phyloP scores from a whole-genome alignment of 1,140 invertebrate genomes.

The Drosophila parabipectinata region DNA sequence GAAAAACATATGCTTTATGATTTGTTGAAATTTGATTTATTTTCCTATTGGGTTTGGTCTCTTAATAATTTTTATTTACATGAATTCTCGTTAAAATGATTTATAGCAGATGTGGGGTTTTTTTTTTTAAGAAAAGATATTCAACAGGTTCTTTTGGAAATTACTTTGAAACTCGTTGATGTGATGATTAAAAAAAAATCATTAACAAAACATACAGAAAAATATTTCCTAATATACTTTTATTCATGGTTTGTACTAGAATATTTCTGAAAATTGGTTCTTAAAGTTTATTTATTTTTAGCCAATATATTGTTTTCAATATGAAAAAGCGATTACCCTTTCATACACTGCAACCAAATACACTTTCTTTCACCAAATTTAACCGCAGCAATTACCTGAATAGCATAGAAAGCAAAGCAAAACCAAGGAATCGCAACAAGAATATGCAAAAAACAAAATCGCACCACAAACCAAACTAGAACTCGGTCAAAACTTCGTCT shows the following conservation, averaged over 20 bases:
- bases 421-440: constrained; percentile 13
- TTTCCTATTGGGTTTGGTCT: background rate
- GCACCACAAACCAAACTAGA: constrained; percentile 33
- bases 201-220: no score
- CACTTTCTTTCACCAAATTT: constrained; percentile 16
- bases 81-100: background rate
- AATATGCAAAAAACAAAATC: constrained; percentile 4
- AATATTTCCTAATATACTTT: background rate
- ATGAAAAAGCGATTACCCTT: background rate
- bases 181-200: no score
- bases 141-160: no score
- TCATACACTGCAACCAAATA: constrained; percentile 11
- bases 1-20: background rate
- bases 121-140: no score
- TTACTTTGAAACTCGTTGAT: no score
- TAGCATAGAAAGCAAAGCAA: constrained; percentile 5
- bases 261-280: no score
- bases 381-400: constrained; percentile 54
- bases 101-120: background rate
- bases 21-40: constrained; percentile 1
- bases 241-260: no score
- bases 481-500: constrained; percentile 43
- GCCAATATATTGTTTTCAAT: background rate
- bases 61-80: background rate
- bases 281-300: background rate